Evolutionary conservation across 1,140 invertebrate species (phyloP).

Genomic region (Pseudomyrmex concolor): DNA sequence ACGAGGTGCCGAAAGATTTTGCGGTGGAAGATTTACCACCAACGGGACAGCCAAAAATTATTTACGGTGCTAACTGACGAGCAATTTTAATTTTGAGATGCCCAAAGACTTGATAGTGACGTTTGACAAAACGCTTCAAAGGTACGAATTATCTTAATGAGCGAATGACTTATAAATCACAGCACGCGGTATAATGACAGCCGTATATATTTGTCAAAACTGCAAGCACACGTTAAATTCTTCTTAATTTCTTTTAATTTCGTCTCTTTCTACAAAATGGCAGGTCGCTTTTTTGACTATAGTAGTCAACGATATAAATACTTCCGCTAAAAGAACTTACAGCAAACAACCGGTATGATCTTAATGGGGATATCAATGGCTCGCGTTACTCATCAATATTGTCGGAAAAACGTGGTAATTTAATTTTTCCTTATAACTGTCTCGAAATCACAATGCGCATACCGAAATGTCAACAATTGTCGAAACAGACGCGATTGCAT

Average conservation of each 20-base stretch:
- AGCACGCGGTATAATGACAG: conserved; percentile 30
- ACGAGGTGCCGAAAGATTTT: conserved; percentile 67
- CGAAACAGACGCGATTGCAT: conserved; percentile 33
- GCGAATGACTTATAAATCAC: conserved; percentile 47
- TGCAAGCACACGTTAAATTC: conserved; percentile 22
- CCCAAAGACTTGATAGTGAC: conserved; percentile 41
- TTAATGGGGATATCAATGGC: conserved; percentile 34
- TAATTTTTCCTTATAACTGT: conserved; percentile 48
- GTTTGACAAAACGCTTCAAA: conserved; percentile 58
- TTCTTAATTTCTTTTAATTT: conserved; percentile 43
- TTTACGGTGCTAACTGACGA: conserved; percentile 33
- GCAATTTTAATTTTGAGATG: conserved; percentile 49
- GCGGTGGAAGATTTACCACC: conserved; percentile 56
- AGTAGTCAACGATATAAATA: conserved; percentile 50
- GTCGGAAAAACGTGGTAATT: conserved; percentile 34
- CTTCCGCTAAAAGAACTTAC: neutral
- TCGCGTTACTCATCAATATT: conserved; percentile 45
- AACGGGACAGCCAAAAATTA: conserved; percentile 50
- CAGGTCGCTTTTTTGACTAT: conserved; percentile 17
- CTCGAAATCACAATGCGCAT: neutral
- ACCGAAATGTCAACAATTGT: conserved; percentile 28
- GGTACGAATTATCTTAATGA: conserved; percentile 58
- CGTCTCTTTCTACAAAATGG: neutral
- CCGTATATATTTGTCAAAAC: conserved; percentile 36
- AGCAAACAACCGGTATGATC: conserved; percentile 14